A percentile compares a stretch with the other conserved stretches of the same genome.
phyloP scores from a whole-genome alignment of 2,888 invertebrate species.

The Chorisops tibialis region DNA sequence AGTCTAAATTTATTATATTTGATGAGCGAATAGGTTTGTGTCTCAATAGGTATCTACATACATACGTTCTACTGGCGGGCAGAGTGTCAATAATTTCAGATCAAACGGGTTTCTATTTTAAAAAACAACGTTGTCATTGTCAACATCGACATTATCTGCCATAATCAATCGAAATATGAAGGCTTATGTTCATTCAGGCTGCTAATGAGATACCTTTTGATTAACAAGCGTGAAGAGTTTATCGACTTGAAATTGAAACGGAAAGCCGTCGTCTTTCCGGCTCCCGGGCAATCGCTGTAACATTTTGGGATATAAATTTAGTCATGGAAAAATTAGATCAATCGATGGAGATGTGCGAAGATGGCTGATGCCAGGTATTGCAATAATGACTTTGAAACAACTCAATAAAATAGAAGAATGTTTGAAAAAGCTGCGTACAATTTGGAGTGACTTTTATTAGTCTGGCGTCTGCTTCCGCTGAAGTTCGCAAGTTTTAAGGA shows the following conservation, averaged over 20 bases:
- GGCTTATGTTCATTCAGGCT: constrained; percentile 25
- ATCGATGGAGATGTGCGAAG: neutral
- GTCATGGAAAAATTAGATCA: neutral
- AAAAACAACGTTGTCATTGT: neutral
- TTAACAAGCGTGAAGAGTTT: constrained; percentile 30
- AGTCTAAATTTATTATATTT: too few species aligned
- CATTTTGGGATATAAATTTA: neutral
- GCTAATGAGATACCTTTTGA: constrained; percentile 29
- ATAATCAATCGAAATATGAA: constrained; percentile 4
- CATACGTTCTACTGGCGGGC: too few species aligned
- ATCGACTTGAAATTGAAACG: constrained; percentile 29
- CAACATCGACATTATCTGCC: neutral
- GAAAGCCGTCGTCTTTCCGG: constrained; percentile 7
- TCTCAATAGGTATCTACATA: too few species aligned
- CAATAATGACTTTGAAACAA: too few species aligned
- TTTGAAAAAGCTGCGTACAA: too few species aligned
- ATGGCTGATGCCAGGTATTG: too few species aligned
- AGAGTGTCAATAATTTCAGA: constrained; percentile 9
- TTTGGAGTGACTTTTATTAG: too few species aligned
- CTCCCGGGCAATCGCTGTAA: neutral
- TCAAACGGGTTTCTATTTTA: constrained; percentile 21
- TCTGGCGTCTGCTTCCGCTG: too few species aligned
- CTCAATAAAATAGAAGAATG: too few species aligned
- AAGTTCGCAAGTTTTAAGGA: too few species aligned
- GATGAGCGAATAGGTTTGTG: too few species aligned